Evolutionary conservation across 2,113 vertebrate species (phyloP), one percentile per base, ranked within the genome.

Genomic region (Oryzias javanicus): DNA sequence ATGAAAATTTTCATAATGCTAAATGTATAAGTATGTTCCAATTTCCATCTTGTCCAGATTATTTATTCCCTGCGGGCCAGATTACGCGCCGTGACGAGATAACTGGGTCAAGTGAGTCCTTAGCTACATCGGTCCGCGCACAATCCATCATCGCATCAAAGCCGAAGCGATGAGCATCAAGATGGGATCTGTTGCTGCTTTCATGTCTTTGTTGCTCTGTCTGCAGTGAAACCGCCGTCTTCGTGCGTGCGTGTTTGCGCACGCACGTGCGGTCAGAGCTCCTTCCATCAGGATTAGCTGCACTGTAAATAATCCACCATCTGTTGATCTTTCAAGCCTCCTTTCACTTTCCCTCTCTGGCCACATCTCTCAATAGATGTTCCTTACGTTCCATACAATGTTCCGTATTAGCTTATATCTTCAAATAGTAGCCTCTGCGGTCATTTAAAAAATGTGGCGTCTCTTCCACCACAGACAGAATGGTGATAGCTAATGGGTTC

Each of bases 301-400:
- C 55, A 64, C 74, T 78, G 81, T 64, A 81, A 81, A 83, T 88
- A 90, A 87, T 89, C 88, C 83, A 76, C 88, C 83, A 88, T 89
- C 87, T 90, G 89, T 83, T 90, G 85, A 91, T 81, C 75, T 81
- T 66, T 10, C 52, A 68, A 58, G 62, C 55, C 24, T 35, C 56
- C 55, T 20, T 61, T 62, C 52, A 61, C 70, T 61, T 60, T 67
- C 44, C 5, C 19, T 4, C 51, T 41, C 22, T 4, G 17, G 48
- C 12, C 46, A 42, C 29, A 17, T 18, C 42, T 22, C 19, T 35
- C 35, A 35, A 13, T 27, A 42, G 16, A 18, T 22, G 56, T 46
- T 20, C 42, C 14, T 57, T 25, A 1, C 16, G 45, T 5, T 5
- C 44, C 16, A 25, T 63, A 25, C 19, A 12, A 12, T n/a, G n/a